Conservation (phyloP, 2,888 invertebrate species). For the Limnephilus rhombicus region DNA sequence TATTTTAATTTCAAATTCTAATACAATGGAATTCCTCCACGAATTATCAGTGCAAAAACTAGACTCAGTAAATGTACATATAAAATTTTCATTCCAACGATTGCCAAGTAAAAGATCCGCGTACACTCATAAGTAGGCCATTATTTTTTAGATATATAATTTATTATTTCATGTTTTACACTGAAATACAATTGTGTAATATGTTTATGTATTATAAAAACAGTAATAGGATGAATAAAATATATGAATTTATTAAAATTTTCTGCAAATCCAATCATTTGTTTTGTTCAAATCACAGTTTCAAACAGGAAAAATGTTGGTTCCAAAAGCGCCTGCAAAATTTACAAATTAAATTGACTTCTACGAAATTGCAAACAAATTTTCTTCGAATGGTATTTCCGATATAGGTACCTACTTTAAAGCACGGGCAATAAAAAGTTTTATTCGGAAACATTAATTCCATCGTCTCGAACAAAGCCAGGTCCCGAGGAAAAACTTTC, state of each 20-base stretch:
- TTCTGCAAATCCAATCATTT: neutral
- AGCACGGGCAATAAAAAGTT: conserved; percentile 53
- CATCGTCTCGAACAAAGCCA: conserved; percentile 55
- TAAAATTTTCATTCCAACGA: neutral
- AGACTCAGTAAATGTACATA: neutral
- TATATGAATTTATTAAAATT: neutral
- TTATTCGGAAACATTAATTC: conserved; percentile 58
- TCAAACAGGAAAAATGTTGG: neutral
- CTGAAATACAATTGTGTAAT: no score
- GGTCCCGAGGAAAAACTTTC: conserved; percentile 47
- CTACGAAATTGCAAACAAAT: neutral
- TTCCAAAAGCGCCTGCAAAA: neutral
- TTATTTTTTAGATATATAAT: no score
- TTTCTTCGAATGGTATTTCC: conserved; percentile 20
- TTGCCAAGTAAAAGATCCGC: neutral
- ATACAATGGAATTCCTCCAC: no score
- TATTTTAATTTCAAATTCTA: no score
- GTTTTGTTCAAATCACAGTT: neutral
- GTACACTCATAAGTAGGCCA: no score
- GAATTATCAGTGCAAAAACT: no score
- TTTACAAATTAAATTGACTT: neutral
- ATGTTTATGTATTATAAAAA: no score
- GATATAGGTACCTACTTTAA: conserved; percentile 29
- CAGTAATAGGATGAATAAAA: no score
- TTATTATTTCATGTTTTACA: no score